phyloP scores from a whole-genome alignment of 2,888 invertebrate genomes.

The Polydrusus cervinus region DNA sequence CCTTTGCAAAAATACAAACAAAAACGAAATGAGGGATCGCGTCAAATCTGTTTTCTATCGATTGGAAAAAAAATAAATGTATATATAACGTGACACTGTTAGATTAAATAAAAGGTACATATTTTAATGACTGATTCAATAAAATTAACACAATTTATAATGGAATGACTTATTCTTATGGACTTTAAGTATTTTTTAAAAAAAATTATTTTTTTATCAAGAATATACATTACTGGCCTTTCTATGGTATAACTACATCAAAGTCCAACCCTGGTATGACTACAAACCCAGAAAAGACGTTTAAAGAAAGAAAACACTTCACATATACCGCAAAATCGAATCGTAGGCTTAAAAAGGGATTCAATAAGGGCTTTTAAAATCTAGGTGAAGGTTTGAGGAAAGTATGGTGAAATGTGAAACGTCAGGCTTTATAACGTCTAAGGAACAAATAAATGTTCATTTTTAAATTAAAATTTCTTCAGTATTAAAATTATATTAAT shows the following conservation, averaged over 20 bases:
- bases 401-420: background rate
- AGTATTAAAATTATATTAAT: no score
- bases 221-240: no score
- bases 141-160: no score
- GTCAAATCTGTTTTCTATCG: constrained; percentile 33
- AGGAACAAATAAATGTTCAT: background rate
- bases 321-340: constrained; percentile 23
- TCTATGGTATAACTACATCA: background rate
- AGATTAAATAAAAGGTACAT: no score
- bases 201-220: no score
- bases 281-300: constrained; percentile 14
- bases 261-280: constrained; percentile 1
- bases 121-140: no score
- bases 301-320: constrained; percentile 17
- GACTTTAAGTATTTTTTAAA: no score
- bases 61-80: constrained; percentile 6
- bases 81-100: no score
- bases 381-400: constrained; percentile 15
- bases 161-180: no score
- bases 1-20: constrained; percentile 44
- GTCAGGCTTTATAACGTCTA: background rate
- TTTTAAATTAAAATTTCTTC: background rate
- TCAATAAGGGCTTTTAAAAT: constrained; percentile 19
- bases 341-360: constrained; percentile 17
- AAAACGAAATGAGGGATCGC: constrained; percentile 36